Evolutionary conservation across 2,113 vertebrate genomes (phyloP).

Genomic region (Platysternon megacephalum): DNA sequence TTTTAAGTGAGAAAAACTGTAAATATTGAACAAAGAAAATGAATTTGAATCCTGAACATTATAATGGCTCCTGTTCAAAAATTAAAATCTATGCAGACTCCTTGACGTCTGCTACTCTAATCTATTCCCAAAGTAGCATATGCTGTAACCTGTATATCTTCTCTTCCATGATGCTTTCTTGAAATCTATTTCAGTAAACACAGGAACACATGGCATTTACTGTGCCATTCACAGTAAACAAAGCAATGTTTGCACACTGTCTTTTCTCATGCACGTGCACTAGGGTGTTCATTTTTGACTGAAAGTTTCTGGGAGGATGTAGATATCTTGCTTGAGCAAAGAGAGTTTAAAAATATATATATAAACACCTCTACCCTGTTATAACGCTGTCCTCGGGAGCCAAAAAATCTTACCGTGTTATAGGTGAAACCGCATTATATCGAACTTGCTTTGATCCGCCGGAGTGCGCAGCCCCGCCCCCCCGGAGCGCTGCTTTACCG

Average conservation of each 20-base stretch:
- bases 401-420: too few relatives aligned
- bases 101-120: background rate
- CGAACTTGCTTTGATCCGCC: too few relatives aligned
- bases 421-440: too few relatives aligned
- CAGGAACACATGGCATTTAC: background rate
- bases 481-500: too few relatives aligned
- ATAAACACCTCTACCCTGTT: too few relatives aligned
- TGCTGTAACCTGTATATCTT: background rate
- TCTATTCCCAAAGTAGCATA: background rate
- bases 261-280: background rate
- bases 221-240: background rate
- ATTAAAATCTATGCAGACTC: background rate
- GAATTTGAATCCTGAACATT: rapidly evolving
- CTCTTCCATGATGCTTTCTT: background rate
- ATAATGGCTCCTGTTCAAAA: background rate
- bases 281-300: background rate
- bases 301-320: background rate
- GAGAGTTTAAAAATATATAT: background rate
- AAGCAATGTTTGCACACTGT: background rate
- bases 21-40: background rate
- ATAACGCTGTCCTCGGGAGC: too few relatives aligned
- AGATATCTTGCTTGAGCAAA: background rate
- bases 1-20: background rate
- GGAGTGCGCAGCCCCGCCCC: too few relatives aligned
- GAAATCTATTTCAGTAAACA: background rate